Evolutionary conservation across 2,888 invertebrate genomes (phyloP).

Genomic region (Drosophila eohydei): DNA sequence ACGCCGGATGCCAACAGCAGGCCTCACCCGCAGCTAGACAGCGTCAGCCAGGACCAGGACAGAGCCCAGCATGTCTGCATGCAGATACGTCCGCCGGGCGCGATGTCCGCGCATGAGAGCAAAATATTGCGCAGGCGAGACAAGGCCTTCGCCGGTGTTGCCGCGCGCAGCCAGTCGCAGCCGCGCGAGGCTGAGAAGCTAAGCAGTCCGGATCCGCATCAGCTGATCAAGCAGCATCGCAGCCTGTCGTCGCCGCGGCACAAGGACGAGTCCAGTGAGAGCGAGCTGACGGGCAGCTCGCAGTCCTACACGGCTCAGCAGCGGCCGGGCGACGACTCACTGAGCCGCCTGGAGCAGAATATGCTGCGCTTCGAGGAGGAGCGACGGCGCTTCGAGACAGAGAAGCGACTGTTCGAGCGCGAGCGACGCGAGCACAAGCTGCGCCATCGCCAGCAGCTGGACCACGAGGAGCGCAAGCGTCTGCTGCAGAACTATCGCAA

Average conservation of each 20-base stretch:
- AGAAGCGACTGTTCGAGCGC: constrained; percentile 85
- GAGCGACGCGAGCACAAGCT: constrained; percentile 86
- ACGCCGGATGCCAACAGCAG: constrained; percentile 85
- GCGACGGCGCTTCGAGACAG: constrained; percentile 85
- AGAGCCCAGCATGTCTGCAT: constrained; percentile 74
- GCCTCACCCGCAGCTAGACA: constrained; percentile 11
- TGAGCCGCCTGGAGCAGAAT: constrained; percentile 83
- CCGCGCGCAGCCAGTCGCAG: constrained; percentile 85
- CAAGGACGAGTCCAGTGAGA: constrained; percentile 83
- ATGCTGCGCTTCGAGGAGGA: constrained; percentile 84
- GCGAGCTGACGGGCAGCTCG: constrained; percentile 71
- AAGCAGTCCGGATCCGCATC: constrained; percentile 80
- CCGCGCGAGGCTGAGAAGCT: constrained; percentile 82
- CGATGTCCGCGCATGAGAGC: constrained; percentile 83
- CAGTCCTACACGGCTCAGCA: constrained; percentile 34
- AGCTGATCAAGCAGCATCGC: constrained; percentile 82
- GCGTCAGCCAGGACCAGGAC: constrained; percentile 67
- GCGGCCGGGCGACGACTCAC: constrained; percentile 57
- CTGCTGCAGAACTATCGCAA: constrained; percentile 82
- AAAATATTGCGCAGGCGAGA: constrained; percentile 84
- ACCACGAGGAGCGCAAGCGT: constrained; percentile 82
- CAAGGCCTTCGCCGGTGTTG: constrained; percentile 80
- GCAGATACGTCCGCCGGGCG: constrained; percentile 81
- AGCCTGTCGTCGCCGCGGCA: constrained; percentile 84
- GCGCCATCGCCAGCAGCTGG: constrained; percentile 82